Evolutionary conservation across 2,888 invertebrate genomes (phyloP).

Genomic region (Himalopsyche anomala): DNA sequence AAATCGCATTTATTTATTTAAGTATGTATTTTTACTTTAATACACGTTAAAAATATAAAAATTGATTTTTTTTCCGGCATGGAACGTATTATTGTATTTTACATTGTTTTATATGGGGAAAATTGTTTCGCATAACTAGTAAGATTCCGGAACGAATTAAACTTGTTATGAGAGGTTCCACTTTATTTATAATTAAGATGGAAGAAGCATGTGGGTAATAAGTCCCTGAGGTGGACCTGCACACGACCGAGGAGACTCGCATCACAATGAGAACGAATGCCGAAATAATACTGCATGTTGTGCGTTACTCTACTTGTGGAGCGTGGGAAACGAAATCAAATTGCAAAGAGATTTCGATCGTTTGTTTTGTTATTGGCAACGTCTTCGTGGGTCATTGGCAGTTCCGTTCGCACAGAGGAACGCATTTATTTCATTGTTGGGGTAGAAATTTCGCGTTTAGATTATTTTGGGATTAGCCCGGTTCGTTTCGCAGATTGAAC

Average conservation of each 20-base stretch:
- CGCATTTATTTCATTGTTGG: constrained; percentile 27
- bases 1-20: no score
- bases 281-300: constrained; percentile 50
- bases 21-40: no score
- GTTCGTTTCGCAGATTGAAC: constrained; percentile 12
- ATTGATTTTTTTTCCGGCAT: no score
- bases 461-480: constrained; percentile 45
- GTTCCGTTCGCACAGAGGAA: constrained; percentile 23
- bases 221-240: not conserved
- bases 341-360: not conserved
- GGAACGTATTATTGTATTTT: no score
- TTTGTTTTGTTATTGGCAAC: constrained; percentile 45
- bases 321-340: constrained; percentile 51
- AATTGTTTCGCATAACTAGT: no score
- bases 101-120: no score
- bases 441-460: not conserved
- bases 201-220: not conserved
- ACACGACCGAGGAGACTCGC: not conserved
- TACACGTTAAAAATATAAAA: no score
- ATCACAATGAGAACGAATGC: constrained; percentile 50
- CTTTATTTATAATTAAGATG: not conserved
- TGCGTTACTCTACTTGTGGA: constrained; percentile 14
- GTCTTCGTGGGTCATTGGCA: constrained; percentile 49
- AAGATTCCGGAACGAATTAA: no score
- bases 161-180: no score